Evolutionary conservation across 1,140 invertebrate species (phyloP).

Genomic region (Rhyzopertha dominica): DNA sequence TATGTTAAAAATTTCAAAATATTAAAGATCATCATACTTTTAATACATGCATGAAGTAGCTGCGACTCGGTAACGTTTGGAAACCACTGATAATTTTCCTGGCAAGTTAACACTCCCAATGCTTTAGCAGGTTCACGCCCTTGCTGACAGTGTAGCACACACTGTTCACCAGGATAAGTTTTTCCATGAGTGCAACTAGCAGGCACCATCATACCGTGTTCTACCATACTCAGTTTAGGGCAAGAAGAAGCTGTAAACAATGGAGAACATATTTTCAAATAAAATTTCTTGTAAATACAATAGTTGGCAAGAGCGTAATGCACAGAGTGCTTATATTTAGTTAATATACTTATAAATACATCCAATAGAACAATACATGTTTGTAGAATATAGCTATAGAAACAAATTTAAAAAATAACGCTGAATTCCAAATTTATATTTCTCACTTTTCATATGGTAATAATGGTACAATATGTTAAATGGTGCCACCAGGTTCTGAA

Average conservation of each 20-base stretch:
- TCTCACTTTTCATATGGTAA: too few species aligned
- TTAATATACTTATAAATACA: too few species aligned
- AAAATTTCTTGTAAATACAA: too few species aligned
- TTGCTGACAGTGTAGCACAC: constrained; percentile 43
- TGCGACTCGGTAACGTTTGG: constrained; percentile 21
- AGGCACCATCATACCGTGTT: constrained; percentile 47
- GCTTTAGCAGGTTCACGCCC: constrained; percentile 38
- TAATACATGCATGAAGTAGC: constrained; percentile 27
- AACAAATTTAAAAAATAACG: constrained; percentile 11
- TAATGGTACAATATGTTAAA: too few species aligned
- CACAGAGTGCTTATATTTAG: too few species aligned
- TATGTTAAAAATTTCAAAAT: constrained; percentile 7
- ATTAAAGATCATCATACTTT: constrained; percentile 19
- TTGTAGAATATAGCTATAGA: constrained; percentile 8
- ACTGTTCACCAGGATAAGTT: constrained; percentile 44
- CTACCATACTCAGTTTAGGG: constrained; percentile 40
- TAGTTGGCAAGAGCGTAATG: too few species aligned
- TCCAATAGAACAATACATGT: constrained; percentile 12
- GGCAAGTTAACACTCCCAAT: constrained; percentile 19
- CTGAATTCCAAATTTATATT: too few species aligned
- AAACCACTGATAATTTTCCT: constrained; percentile 40
- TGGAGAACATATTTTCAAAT: too few species aligned
- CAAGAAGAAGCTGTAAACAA: constrained; percentile 45
- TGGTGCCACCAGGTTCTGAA: too few species aligned
- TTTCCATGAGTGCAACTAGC: constrained; percentile 45